Evolutionary conservation across 2,797 vertebrate genomes (phyloP).

Genomic region (Manis pentadactyla): DNA sequence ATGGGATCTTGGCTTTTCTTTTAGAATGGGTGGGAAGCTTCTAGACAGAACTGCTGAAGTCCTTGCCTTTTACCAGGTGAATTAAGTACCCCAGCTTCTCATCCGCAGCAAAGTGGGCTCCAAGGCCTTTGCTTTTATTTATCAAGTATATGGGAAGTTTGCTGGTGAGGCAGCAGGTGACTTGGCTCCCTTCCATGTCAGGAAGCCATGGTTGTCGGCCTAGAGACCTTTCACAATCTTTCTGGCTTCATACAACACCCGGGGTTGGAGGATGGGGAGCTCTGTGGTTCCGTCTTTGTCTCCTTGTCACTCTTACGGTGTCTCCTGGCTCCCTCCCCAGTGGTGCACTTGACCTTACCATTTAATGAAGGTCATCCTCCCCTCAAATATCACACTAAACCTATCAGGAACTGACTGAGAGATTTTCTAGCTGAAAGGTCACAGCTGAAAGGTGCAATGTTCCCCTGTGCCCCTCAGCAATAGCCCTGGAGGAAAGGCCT

Average conservation of each 20-base stretch:
- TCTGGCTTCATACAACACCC: not conserved
- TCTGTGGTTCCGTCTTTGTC: not conserved
- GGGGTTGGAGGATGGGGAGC: rapidly evolving
- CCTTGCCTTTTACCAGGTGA: not conserved
- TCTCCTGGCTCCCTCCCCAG: not conserved
- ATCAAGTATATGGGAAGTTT: not conserved
- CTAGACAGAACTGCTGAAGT: not conserved
- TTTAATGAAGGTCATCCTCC: conserved; percentile 69
- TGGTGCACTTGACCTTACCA: conserved; percentile 61
- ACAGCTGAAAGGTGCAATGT: conserved; percentile 24
- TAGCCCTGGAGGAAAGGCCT: not conserved
- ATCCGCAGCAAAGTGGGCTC: not conserved
- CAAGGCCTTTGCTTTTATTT: not conserved
- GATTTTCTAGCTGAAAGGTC: conserved; percentile 70
- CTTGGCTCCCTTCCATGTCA: not conserved
- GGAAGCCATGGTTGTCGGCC: not conserved
- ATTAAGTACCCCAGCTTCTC: not conserved
- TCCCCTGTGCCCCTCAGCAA: not conserved
- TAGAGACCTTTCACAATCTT: not conserved
- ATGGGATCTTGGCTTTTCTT: not conserved
- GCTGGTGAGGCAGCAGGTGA: not conserved
- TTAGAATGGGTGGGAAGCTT: not conserved
- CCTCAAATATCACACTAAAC: conserved; percentile 63
- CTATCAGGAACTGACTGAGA: conserved; percentile 25
- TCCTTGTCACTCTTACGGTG: not conserved